A percentile compares a stretch with the other conserved stretches of the same genome.
These are phyloP conservation scores for Drosophila funebris DNA, from an alignment of 1,140 invertebrate species.

Conservation along the genomic window DNA sequence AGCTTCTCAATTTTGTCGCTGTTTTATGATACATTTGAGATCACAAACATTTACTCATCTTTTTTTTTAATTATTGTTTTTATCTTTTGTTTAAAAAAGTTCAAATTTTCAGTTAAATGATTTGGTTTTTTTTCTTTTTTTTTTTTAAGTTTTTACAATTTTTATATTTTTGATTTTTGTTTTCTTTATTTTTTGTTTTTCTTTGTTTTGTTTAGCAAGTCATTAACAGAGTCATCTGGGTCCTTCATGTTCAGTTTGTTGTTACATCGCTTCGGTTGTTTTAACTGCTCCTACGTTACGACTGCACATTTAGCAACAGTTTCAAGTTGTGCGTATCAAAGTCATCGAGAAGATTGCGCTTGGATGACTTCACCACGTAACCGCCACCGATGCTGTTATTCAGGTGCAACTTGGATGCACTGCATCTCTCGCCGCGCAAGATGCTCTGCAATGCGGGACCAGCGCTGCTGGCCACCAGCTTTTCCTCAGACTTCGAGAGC, in stretches of 20 bases:
- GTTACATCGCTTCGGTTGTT: constrained; percentile 17
- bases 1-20: constrained; percentile 70
- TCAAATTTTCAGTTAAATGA: constrained; percentile 70
- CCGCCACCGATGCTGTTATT: constrained; percentile 16
- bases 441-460: constrained; percentile 65
- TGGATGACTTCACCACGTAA: constrained; percentile 69
- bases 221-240: constrained; percentile 66
- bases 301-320: constrained; percentile 85
- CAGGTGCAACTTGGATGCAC: constrained; percentile 33
- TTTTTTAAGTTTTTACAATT: constrained; percentile 61
- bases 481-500: constrained; percentile 66
- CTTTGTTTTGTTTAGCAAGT: constrained; percentile 44
- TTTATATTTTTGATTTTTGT: constrained; percentile 64
- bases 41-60: constrained; percentile 80
- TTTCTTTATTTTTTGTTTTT: constrained; percentile 46
- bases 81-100: constrained; percentile 71
- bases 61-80: constrained; percentile 45
- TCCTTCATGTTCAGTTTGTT: constrained; percentile 51
- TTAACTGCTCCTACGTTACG: constrained; percentile 76
- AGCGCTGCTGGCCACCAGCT: constrained; percentile 63
- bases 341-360: constrained; percentile 80
- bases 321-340: constrained; percentile 85
- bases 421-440: constrained; percentile 42
- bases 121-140: constrained; percentile 59
- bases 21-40: constrained; percentile 83